Evolutionary conservation across 2,113 vertebrate species (phyloP), one percentile per base, ranked within the genome.

Genomic region (Caloenas nicobarica): DNA sequence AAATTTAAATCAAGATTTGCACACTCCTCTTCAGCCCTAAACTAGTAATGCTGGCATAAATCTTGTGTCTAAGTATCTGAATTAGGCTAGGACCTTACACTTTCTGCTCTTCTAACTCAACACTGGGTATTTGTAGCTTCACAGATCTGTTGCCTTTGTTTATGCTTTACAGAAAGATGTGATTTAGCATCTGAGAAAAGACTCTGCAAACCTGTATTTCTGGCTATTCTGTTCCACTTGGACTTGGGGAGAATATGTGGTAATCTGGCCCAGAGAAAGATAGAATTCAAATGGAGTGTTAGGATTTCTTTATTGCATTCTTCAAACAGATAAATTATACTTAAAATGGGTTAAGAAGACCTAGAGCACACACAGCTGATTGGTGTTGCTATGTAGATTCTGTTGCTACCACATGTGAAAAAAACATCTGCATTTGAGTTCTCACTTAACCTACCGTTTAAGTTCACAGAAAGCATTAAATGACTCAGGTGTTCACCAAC

Each of bases 321-420:
- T 91, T 89, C 29, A 80, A 91, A 94, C 24, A 94, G 48, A 46
- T 82, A 94, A 93, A 91, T 92, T 95, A 50, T 72, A 89, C 38
- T 83, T 89, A 88, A 80, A 88, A 71, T n/a, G 18, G 16, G 13
- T 46, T 70, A 77, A 89, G 42, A 95, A 60, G 31, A 68, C 61
- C 56, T 65, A 76, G 48, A 93, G 22, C 40, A 70, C 66, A 78
- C 66, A 91, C 56, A 95, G 91, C 23, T 94, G 77, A 62, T 92
- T 80, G 33, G 34, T 83, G 84, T 94, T 95, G 86, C 83, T 89
- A 93, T 61, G 94, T 85, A 96, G 77, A 81, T 79, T 91, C 76
- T 62, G 74, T 87, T 93, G 53, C 77, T 89, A 93, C 18, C 53
- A 91, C 57, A 76, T 6, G 22, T 53, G 68, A 69, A 91, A 81